These are phyloP conservation scores for Eutrigla gurnardus DNA, from an alignment of 2,797 vertebrate species.

Conservation along the genomic window DNA sequence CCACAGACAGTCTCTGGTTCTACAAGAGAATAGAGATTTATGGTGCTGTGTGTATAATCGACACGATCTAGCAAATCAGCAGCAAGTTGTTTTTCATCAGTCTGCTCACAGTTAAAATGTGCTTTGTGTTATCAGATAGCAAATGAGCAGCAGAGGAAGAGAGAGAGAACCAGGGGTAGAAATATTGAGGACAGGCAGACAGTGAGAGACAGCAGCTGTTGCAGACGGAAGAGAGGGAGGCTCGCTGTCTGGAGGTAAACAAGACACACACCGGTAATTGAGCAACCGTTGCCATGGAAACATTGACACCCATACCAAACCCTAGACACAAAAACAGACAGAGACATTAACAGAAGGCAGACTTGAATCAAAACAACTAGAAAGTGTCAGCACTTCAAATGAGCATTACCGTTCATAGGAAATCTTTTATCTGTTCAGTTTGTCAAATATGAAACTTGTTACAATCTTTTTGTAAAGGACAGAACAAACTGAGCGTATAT, in stretches of 20 bases:
- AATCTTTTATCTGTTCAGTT: background rate
- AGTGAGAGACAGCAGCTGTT: constrained; percentile 57
- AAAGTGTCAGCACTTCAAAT: background rate
- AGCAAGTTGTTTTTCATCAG: too few species aligned
- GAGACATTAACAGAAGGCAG: constrained; percentile 21
- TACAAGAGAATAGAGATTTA: too few species aligned
- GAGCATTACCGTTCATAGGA: background rate
- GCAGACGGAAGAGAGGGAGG: constrained; percentile 34
- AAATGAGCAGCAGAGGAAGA: background rate
- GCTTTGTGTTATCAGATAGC: background rate
- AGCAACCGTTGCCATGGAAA: constrained; percentile 60
- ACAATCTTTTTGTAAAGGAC: background rate
- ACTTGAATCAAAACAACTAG: background rate
- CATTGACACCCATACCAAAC: constrained; percentile 34
- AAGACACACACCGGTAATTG: constrained; percentile 60
- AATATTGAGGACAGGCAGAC: background rate
- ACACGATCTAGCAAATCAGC: too few species aligned
- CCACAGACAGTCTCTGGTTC: too few species aligned
- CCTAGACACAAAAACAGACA: constrained; percentile 19
- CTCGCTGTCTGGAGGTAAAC: constrained; percentile 52
- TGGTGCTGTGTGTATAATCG: background rate
- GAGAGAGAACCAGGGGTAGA: background rate
- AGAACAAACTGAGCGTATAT: background rate
- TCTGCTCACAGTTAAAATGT: background rate
- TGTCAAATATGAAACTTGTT: background rate